A percentile compares a stretch with the other conserved stretches of the same genome.
phyloP scores from a whole-genome alignment of 1,140 invertebrate genomes.

The Gerris buenoi region DNA sequence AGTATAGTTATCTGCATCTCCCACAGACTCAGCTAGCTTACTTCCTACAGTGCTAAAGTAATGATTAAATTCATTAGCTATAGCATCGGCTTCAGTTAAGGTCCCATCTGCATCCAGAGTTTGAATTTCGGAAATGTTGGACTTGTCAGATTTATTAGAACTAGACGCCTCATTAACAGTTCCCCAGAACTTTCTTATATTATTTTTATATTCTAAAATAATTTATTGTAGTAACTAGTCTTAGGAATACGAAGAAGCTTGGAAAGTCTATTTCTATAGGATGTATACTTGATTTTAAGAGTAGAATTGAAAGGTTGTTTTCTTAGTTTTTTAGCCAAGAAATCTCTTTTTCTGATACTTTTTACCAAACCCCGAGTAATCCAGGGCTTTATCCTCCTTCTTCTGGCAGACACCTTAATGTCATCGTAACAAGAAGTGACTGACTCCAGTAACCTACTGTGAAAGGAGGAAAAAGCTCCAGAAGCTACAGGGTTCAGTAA shows the following conservation, averaged over 20 bases:
- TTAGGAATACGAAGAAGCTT: not conserved
- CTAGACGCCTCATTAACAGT: not conserved
- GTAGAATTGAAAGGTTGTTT: not conserved
- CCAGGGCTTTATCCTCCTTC: not conserved
- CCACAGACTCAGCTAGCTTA: not conserved
- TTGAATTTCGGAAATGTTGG: not conserved
- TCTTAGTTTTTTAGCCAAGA: not conserved
- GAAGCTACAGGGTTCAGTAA: not conserved
- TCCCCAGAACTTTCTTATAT: not conserved
- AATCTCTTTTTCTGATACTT: not conserved
- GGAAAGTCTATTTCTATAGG: not conserved
- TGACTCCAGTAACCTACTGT: not conserved
- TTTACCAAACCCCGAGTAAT: not conserved
- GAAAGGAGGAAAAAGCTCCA: not conserved
- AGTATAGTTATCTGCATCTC: not conserved
- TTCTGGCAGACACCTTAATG: not conserved
- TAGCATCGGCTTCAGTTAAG: not conserved
- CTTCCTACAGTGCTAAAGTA: not conserved
- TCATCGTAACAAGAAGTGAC: not conserved
- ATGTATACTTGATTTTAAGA: not conserved
- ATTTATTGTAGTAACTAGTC: not conserved
- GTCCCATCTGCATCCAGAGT: not conserved
- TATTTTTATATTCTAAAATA: not conserved
- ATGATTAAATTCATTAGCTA: not conserved
- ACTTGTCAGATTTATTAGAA: not conserved